A percentile compares a stretch with the other conserved stretches of the same genome.
These are phyloP conservation scores for Diceros bicornis DNA, from an alignment of 2,797 vertebrate genomes.

Conservation along the genomic window DNA sequence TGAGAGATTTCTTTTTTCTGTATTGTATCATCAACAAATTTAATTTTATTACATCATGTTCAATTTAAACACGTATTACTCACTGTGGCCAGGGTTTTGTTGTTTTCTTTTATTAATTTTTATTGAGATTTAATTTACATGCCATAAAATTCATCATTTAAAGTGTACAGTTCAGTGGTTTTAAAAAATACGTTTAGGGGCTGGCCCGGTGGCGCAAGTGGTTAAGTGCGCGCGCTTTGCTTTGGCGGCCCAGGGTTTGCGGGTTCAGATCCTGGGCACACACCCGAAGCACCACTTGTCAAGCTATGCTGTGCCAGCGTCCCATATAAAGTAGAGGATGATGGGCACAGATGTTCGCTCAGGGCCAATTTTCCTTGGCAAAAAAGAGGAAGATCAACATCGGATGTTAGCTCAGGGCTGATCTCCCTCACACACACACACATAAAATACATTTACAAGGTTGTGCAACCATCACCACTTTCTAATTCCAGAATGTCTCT, in stretches of 20 bases:
- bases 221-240: too few species aligned
- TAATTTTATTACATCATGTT: constrained; percentile 45
- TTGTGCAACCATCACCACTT: background rate
- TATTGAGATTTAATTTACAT: background rate
- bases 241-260: too few species aligned
- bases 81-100: background rate
- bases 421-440: too few species aligned
- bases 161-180: background rate
- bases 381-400: too few species aligned
- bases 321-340: too few species aligned
- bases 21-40: background rate
- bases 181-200: background rate
- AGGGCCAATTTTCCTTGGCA: too few species aligned
- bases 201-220: too few species aligned
- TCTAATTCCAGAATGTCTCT: constrained; percentile 33
- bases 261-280: too few species aligned
- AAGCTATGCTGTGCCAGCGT: too few species aligned
- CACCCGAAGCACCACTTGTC: too few species aligned
- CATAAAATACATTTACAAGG: background rate
- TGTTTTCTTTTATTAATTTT: background rate
- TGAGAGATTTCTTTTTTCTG: background rate
- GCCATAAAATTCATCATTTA: background rate
- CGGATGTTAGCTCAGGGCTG: too few species aligned
- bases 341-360: too few species aligned
- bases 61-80: background rate